Evolutionary conservation across 1,140 invertebrate genomes (phyloP).

Genomic region (Zaprionus ghesquierei): DNA sequence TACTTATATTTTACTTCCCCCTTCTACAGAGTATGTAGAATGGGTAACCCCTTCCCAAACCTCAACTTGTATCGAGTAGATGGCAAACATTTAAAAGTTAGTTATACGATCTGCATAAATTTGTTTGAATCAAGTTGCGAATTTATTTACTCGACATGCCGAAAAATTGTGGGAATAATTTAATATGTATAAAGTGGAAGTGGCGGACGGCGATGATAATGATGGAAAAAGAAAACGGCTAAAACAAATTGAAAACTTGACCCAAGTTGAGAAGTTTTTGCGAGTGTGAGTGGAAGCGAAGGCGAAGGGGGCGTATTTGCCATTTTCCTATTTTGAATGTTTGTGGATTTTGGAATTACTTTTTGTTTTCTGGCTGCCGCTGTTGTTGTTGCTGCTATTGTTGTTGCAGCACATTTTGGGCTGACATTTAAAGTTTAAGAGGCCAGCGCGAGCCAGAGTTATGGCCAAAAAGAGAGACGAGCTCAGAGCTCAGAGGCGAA

Average conservation of each 20-base stretch:
- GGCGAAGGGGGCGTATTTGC: background rate
- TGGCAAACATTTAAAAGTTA: conserved; percentile 1
- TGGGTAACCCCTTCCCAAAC: background rate
- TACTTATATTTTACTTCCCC: background rate
- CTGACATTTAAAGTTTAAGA: conserved; percentile 79
- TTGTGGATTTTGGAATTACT: conserved; percentile 4
- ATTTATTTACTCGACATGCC: conserved; percentile 9
- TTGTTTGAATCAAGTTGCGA: background rate
- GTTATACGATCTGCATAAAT: conserved; percentile 12
- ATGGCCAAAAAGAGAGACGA: conserved; percentile 10
- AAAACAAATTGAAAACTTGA: conserved; percentile 35
- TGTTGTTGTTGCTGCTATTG: conserved; percentile 20
- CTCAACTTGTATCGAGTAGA: background rate
- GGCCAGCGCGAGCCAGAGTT: conserved; percentile 46
- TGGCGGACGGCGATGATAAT: background rate
- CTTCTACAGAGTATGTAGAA: background rate
- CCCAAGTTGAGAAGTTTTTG: conserved; percentile 8
- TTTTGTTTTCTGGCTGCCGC: conserved; percentile 3
- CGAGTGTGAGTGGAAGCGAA: no score
- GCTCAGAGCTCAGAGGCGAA: background rate
- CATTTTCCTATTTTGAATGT: conserved; percentile 33
- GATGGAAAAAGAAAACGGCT: background rate
- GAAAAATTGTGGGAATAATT: conserved; percentile 18
- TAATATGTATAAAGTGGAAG: background rate
- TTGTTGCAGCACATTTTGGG: conserved; percentile 36